A percentile compares a stretch with the other conserved stretches of the same genome.
These are phyloP conservation scores for Lepilemur septentrionalis DNA, from an alignment of 2,797 vertebrate species.

Conservation along the genomic window DNA sequence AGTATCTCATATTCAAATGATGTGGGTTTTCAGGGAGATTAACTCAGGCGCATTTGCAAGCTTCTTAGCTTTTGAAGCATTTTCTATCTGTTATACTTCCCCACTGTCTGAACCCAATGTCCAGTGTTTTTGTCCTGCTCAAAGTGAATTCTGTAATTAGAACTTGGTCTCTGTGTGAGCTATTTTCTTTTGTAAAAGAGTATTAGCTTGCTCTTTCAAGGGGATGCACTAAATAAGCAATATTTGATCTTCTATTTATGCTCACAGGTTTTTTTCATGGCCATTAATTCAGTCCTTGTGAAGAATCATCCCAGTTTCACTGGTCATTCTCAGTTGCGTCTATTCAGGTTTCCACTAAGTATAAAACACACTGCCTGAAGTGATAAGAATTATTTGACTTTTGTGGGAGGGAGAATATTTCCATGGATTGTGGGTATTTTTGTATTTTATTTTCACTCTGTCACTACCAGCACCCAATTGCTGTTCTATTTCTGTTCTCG, in stretches of 20 bases:
- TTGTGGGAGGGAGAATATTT: not conserved
- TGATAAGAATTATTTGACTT: not conserved
- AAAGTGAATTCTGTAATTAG: not conserved
- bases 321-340: not conserved
- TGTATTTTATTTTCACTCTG: not conserved
- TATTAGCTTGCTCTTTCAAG: not conserved
- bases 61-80: not conserved
- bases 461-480: not conserved
- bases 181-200: not conserved
- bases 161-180: not conserved
- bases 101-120: not conserved
- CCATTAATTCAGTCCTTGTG: not conserved
- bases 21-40: not conserved
- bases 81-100: not conserved
- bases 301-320: not conserved
- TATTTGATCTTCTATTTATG: not conserved
- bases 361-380: not conserved
- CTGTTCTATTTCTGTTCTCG: not conserved
- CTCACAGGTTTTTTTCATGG: not conserved
- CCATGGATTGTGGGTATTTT: not conserved
- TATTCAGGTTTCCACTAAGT: not conserved
- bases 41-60: not conserved
- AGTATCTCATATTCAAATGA: not conserved
- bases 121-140: not conserved
- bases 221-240: not conserved